Conservation (phyloP, 2,888 invertebrate species). For the Epinotia ramella region DNA sequence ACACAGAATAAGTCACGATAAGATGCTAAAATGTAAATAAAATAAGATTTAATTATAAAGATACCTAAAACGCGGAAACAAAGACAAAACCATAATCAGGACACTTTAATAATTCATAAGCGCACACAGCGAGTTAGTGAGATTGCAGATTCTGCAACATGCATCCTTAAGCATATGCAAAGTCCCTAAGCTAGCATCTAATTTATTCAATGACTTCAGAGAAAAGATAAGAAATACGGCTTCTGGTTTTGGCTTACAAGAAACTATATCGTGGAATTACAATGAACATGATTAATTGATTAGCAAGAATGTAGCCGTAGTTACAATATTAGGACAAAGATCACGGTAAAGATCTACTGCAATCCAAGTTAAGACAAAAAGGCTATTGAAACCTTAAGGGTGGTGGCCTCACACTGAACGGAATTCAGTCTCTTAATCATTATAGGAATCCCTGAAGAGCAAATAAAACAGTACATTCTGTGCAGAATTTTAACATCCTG, state of each 20-base stretch:
- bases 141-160: conserved; percentile 49
- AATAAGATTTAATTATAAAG: conserved; percentile 30
- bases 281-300: conserved; percentile 33
- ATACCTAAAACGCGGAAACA: conserved; percentile 40
- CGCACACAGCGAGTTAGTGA: conserved; percentile 46
- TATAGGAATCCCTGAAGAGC: too few species aligned
- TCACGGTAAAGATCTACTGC: background rate
- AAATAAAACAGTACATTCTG: too few species aligned
- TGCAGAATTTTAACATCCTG: too few species aligned
- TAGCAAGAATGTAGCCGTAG: background rate
- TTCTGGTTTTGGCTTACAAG: conserved; percentile 30
- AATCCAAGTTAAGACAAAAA: background rate
- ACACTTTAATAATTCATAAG: conserved; percentile 54
- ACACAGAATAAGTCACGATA: background rate
- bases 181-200: conserved; percentile 44
- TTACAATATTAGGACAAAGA: background rate
- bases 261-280: conserved; percentile 35
- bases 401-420: too few species aligned
- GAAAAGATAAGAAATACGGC: conserved; percentile 40
- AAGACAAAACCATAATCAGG: conserved; percentile 44
- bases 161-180: conserved; percentile 50
- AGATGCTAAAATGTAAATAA: background rate
- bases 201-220: conserved; percentile 45
- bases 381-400: background rate
- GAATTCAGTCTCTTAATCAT: too few species aligned